Evolutionary conservation across 2,797 vertebrate genomes (phyloP), one percentile per base, ranked within the genome.

Genomic region (Fistularia tabacaria): DNA sequence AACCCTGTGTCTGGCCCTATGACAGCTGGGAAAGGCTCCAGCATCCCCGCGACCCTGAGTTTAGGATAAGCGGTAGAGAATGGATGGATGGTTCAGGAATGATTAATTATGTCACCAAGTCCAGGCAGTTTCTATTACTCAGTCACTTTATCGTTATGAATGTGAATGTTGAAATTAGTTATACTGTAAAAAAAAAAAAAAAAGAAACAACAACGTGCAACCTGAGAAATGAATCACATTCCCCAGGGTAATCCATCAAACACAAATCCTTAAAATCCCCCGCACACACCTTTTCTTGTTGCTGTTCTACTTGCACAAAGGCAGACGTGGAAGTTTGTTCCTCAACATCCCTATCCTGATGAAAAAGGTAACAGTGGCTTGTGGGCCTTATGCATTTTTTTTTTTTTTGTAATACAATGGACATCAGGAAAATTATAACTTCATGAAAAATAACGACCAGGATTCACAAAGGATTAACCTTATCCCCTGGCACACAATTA

Each of bases 381-480:
- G 48, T 7, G 40, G 9, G 38, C 38, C 14, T 46, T 14, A 49
- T 38, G 14, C 48, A 36, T 57, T 51, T 60, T 54, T 14, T 14
- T 5, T 25, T 25, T 25, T 25, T 25, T 25, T 25, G n/a, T n/a
- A 25, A 25, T 10, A 2, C 43, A 15, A 10, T 38, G 36, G n/a
- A 54, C 46, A 39, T 36, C 3, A 3, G 36, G n/a, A 10, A 59
- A 57, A 45, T 45, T 6, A 45, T 45, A 45, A 42, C 2, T n/a
- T 54, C 49, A 43, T 64, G 25, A 55, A 61, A 64, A 62, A 52
- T 44, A 57, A 67, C 39, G 38, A 53, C 15, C 0, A 15, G 0
- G 43, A 59, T 57, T 61, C 37, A n/a, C 7, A 37, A 1, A 4
- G 38, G 67, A 74, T 73, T 76, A 62, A 59, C 39, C 42, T 25